These are phyloP conservation scores for Heliconius congener DNA, from an alignment of 1,140 invertebrate species.

Conservation along the genomic window DNA sequence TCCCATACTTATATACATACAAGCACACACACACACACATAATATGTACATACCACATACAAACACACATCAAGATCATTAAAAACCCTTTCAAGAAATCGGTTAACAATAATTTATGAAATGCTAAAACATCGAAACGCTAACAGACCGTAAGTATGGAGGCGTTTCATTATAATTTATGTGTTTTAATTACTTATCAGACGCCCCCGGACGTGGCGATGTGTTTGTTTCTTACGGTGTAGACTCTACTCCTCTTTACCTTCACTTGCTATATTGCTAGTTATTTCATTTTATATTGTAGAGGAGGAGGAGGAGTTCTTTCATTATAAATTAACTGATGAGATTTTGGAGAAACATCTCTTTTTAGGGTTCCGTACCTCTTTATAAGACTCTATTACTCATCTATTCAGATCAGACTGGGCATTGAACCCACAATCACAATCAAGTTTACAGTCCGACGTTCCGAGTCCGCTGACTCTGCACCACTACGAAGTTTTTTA, in stretches of 20 bases:
- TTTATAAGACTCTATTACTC: too few relatives aligned
- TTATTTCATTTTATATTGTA: too few relatives aligned
- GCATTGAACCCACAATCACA: too few relatives aligned
- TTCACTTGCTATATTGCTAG: too few relatives aligned
- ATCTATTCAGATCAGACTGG: too few relatives aligned
- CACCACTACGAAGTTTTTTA: too few relatives aligned
- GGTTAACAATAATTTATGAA: conserved; percentile 20
- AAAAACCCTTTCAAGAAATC: conserved; percentile 14
- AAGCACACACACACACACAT: not conserved
- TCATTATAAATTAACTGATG: too few relatives aligned
- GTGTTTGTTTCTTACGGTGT: conserved; percentile 32
- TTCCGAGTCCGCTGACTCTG: too few relatives aligned
- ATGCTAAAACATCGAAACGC: conserved; percentile 13
- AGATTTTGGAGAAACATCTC: too few relatives aligned
- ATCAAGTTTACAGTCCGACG: too few relatives aligned
- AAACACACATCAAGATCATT: conserved; percentile 9
- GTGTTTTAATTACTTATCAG: conserved; percentile 51
- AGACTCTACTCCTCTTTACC: conserved; percentile 1
- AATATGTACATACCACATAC: not conserved
- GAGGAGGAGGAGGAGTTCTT: too few relatives aligned
- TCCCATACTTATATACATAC: not conserved
- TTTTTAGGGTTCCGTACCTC: too few relatives aligned
- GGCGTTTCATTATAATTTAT: conserved; percentile 47
- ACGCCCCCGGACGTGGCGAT: conserved; percentile 39
- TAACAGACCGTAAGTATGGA: conserved; percentile 26